Conservation (phyloP, 1,140 invertebrate genomes). For the Megalonaias nervosa region DNA sequence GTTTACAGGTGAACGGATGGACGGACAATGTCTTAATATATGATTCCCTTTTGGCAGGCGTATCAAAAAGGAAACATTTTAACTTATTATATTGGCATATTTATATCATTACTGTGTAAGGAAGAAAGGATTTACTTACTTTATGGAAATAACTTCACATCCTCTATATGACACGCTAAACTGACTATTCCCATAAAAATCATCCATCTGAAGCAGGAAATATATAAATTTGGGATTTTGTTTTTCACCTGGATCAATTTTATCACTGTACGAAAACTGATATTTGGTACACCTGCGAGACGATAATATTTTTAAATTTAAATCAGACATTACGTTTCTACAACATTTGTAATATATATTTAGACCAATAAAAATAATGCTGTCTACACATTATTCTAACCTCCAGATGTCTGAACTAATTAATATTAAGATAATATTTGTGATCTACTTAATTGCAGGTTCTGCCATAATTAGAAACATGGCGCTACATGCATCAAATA, state of each 20-base stretch:
- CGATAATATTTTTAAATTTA: not conserved
- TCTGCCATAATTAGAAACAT: no score
- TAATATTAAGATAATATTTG: no score
- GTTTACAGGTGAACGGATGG: no score
- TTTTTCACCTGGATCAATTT: not conserved
- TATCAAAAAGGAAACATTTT: no score
- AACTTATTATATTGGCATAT: no score
- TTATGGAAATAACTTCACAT: slow-evolving; percentile 39
- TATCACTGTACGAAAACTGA: not conserved
- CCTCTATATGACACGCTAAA: slow-evolving; percentile 36
- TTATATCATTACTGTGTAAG: not conserved
- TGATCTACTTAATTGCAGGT: no score
- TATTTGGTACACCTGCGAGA: not conserved
- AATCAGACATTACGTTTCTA: not conserved
- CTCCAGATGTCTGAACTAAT: no score
- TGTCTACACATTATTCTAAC: no score
- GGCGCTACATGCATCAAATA: no score
- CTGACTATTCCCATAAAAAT: slow-evolving; percentile 33
- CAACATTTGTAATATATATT: not conserved
- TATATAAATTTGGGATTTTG: not conserved
- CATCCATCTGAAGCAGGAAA: slow-evolving; percentile 31
- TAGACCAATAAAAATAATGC: no score
- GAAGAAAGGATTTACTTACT: slow-evolving; percentile 12
- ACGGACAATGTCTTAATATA: no score
- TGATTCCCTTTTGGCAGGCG: no score